Base-by-base conservation (phyloP, 1,140 invertebrate species). In the Brachionus koreanus region DNA sequence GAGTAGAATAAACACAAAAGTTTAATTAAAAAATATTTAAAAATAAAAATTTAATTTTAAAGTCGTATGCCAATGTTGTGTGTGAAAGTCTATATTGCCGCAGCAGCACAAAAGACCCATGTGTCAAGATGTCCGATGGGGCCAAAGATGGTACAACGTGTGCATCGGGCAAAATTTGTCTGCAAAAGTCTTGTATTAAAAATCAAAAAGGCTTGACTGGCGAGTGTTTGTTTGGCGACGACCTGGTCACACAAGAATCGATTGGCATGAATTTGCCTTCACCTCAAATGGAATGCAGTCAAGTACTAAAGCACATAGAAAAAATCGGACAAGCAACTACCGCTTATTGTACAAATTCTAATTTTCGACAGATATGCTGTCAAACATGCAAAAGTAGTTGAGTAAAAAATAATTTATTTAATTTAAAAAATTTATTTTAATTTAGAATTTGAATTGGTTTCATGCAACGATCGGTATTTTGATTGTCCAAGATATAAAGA, bases 401-500 rank as follows among this genome's bases (percentile, higher is more conserved):
- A 29, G 0, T 23, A 0, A 49, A 49, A 46, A 25, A 19, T 25
- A 46, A 43, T 1, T 39, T 5, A 16, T 5, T n/a, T 6, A 19
- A 5, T 39, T 4, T 5, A 10, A 23, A 74, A 74, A 25, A 43
- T 46, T 29, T 13, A 4, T n/a, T n/a, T n/a, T 39, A n/a, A n/a
- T 74, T 25, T n/a, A 74, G 69, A 74, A 13, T 74, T 49, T 19
- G 69, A 74, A 23, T 13, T 74, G 39, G 39, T 74, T 9, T 74
- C 69, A 6, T 74, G 69, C 25, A 25, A 42, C 1, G 69, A 74
- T 12, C 69, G 69, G 9, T 74, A 74, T 35, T 74, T 74, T 46
- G 69, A 74, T 46, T 74, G 69, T 74, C 69, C 69, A 23, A 74
- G 69, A 33, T 74, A 74, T 10, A 74, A 74, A 29, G n/a, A 74